Base-by-base conservation (phyloP, 2,113 vertebrate species). In the Caranx melampygus region DNA sequence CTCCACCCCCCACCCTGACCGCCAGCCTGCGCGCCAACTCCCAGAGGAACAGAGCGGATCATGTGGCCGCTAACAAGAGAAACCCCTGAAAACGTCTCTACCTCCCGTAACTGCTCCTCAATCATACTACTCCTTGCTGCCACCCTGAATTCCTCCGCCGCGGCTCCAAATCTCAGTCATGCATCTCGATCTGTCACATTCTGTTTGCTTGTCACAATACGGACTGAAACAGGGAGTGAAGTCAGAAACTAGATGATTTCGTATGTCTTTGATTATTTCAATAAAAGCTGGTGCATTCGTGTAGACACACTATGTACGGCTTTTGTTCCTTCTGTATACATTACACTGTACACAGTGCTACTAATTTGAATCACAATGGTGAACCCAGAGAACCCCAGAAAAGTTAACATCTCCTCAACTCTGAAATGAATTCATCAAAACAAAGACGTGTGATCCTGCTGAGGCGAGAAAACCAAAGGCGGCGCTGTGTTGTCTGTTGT, bases 41-140 rank as follows among this genome's bases (percentile, higher is more conserved):
- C 87, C 85, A 47, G 18, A 88, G 86, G 89, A 86, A 64, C 12
- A 15, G 20, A 34, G 33, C 42, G 74, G 79, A 90, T 92, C 88
- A 88, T 81, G 91, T 90, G 83, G 81, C 85, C 76, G 64, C 90
- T 84, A 87, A 93, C 89, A 84, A 88, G 67, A 87, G 78, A 82
- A 87, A 75, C 71, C 69, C 75, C 78, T 35, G 68, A 68, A 84
- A 79, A 71, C 37, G 18, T 45, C 7, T 83, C 74, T 35, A 72
- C 59, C 75, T 86, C 72, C 52, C 57, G 57, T 89, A 60, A 49
- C 71, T 75, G 44, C 21, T 59, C 44, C 44, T 67, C 18, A 1
- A 81, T 81, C 78, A 37, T 74, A 26, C 51, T 42, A 51, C 59
- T 60, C 47, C 65, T 55, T 45, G 51, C 66, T 66, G 75, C 65